These are phyloP conservation scores for Tethea ocularis DNA, from an alignment of 2,888 invertebrate species.

Conservation along the genomic window DNA sequence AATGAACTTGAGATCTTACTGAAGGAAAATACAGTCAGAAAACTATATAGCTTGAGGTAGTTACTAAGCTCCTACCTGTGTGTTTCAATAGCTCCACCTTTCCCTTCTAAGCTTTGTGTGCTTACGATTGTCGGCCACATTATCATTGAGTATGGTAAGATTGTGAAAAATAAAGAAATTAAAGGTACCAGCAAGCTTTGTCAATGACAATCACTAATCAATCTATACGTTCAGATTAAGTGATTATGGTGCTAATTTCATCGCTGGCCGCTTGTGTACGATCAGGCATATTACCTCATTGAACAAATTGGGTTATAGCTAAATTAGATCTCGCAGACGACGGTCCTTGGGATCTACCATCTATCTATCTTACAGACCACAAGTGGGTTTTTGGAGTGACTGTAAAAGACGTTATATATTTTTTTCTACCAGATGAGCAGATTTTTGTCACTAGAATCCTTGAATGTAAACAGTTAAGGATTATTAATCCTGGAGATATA, in stretches of 20 bases:
- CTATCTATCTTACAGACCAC: constrained; percentile 34
- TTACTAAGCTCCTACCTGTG: no score
- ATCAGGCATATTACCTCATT: constrained; percentile 31
- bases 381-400: constrained; percentile 21
- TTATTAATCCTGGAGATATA: no score
- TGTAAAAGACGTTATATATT: background rate
- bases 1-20: no score
- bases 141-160: no score
- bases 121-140: no score
- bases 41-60: no score
- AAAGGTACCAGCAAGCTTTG: background rate
- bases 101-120: no score
- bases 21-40: background rate
- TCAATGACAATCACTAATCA: background rate
- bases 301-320: constrained; percentile 63
- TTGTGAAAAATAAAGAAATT: no score
- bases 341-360: constrained; percentile 37
- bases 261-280: constrained; percentile 9
- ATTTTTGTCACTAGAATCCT: no score
- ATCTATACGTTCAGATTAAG: background rate
- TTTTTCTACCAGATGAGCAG: background rate
- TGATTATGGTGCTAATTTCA: constrained; percentile 1
- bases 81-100: no score
- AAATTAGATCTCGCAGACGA: constrained; percentile 64
- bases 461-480: no score